Base-by-base conservation (phyloP, 37 sponge, comb jelly and placozoan species). In the Crambe crambe region DNA sequence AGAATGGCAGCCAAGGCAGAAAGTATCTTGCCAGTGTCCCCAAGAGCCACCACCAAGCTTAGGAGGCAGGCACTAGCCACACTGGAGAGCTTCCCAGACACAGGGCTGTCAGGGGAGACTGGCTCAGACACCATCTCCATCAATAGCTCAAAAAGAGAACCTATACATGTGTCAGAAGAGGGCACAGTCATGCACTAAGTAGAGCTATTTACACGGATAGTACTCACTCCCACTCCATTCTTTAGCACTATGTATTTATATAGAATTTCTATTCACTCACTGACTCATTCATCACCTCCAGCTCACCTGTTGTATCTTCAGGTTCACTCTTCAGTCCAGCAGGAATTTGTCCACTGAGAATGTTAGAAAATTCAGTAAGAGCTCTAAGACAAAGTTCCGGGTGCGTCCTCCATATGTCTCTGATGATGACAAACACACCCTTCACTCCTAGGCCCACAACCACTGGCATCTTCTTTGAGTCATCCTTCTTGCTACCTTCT, bases 351-450 rank as follows among this genome's bases (percentile, higher is more conserved):
- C 91, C 95, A 58, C 90, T 85, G 3, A 94, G 77, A 36, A 94
- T 78, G 56, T 94, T 79, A 29, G 90, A 74, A 73, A 96, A 92
- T 10, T 91, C 87, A 35, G 51, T 79, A 27, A 96, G 72, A 23
- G 87, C 92, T 78, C 73, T 74, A 40, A 81, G 66, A 44, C 96
- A 96, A 38, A 96, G 81, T 42, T 86, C 88, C 56, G 96, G 90
- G 47, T 86, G 76, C 18, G 77, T 80, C 40, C 65, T 68, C 82
- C 90, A 89, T n/a, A 91, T 80, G 25, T 92, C 96, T 56, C 73
- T 38, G 61, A 96, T 79, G 42, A 96, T 80, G 20, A 85, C 76
- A 74, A 96, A 90, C 69, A 96, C 87, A 10, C 96, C 96, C 37
- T 63, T 77, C 30, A 96, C 77, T 23, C 96, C 96, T 39, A 96